Evolutionary conservation across 1,140 invertebrate species (phyloP), one percentile per base, ranked within the genome.

Genomic region (Arion vulgaris): DNA sequence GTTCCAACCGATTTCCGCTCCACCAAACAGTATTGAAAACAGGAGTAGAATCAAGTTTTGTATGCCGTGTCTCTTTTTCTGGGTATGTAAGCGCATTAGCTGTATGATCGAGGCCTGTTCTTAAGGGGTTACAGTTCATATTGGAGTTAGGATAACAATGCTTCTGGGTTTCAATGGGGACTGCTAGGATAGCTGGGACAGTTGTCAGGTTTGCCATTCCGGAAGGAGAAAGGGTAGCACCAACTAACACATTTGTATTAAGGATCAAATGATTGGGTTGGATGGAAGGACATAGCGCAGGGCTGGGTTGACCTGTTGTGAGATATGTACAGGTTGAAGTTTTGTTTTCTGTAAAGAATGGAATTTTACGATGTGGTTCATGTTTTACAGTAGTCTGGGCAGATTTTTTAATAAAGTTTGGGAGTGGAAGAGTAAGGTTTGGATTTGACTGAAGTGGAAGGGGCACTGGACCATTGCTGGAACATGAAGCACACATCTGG

Each of bases 101-200:
- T 1, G 38, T 74, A 28, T 41, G n/a, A 1, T 75, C 11, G 32
- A 19, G 4, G 9, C 32, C 26, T 36, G 34, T 66, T 78, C 45
- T 68, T 23, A 41, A 15, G 36, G 57, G 32, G 32, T 78, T 78
- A 45, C 76, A 62, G 57, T 78, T 78, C 17, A 78, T 2, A 28
- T 78, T 78, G 15, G 34, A 36, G 28, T 38, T 78, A 19, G 34
- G 26, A n/a, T 41, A 78, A 39, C 15, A 36, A 0, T 62, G 23
- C 23, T 17, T 39, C 13, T 62, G 19, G 9, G 9, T 62, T 26
- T 78, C 57, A 15, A 57, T 15, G 19, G 76, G 76, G 23, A 62
- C 36, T 7, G 51, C 49, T 15, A 78, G 1, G 45, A 32, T 1
- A 36, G 74, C n/a, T n/a, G 74, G 49, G 49, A 76, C 32, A 32